Evolutionary conservation across 2,113 vertebrate genomes (phyloP).

Genomic region (Naja naja): DNA sequence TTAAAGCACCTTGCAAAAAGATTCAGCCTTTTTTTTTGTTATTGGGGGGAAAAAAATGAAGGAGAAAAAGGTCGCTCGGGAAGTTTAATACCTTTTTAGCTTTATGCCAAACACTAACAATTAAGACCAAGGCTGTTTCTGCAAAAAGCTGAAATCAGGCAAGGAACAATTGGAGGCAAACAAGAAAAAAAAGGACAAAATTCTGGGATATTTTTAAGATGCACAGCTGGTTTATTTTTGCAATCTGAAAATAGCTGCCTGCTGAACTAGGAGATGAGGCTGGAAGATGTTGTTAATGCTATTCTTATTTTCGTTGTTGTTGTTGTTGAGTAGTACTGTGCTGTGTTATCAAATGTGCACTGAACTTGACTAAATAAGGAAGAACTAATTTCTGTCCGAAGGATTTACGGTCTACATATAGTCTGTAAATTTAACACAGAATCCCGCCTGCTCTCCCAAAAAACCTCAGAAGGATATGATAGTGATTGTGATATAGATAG

Average conservation of each 20-base stretch:
- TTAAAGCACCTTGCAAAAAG: conserved; percentile 71
- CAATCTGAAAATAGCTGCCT: background rate
- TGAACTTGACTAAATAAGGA: background rate
- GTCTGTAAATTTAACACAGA: background rate
- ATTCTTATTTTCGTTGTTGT: background rate
- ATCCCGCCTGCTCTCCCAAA: background rate
- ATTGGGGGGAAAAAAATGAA: conserved; percentile 55
- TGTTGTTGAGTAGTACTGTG: background rate
- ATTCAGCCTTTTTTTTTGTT: conserved; percentile 56
- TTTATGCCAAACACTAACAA: conserved; percentile 74
- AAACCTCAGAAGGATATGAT: background rate
- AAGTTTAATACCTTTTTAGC: conserved; percentile 71
- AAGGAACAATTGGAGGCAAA: conserved; percentile 41
- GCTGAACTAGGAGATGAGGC: background rate
- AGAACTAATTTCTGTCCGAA: background rate
- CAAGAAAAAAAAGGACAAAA: background rate
- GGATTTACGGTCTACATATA: background rate
- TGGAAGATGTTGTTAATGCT: background rate
- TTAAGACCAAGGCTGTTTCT: conserved; percentile 61
- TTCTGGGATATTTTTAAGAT: conserved; percentile 5
- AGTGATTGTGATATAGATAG: background rate
- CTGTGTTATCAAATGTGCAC: background rate
- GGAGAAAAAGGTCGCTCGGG: conserved; percentile 65
- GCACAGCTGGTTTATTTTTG: background rate
- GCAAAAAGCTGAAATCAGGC: conserved; percentile 50